A percentile compares a stretch with the other conserved stretches of the same genome.
Conservation (phyloP, 2,888 invertebrate genomes). For the Listrodromus nycthemerus region DNA sequence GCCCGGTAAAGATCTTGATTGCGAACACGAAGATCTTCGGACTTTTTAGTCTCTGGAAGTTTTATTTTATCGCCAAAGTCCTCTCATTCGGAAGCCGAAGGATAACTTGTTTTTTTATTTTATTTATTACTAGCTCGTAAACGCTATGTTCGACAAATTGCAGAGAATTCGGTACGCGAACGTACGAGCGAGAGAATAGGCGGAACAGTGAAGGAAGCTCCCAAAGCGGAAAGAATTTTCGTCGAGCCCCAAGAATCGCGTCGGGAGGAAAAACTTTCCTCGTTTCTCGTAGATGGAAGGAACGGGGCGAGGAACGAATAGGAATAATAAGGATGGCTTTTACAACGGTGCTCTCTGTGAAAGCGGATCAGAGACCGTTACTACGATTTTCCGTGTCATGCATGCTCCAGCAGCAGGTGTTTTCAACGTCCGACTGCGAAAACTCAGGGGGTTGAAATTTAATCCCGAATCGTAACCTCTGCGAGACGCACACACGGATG, state of each 20-base stretch:
- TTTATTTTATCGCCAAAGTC: conserved; percentile 35
- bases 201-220: conserved; percentile 2
- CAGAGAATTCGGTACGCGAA: conserved; percentile 33
- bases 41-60: conserved; percentile 4
- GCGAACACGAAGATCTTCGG: background rate
- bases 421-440: conserved; percentile 13
- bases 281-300: conserved; percentile 30
- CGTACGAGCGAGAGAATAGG: conserved; percentile 28
- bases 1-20: background rate
- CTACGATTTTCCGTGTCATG: conserved; percentile 17
- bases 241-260: conserved; percentile 24
- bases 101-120: conserved; percentile 9
- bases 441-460: conserved; percentile 34
- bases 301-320: background rate
- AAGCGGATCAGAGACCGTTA: conserved; percentile 14
- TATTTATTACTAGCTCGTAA: conserved; percentile 31
- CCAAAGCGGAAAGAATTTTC: conserved; percentile 24
- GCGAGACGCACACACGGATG: background rate
- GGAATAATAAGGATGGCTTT: conserved; percentile 33
- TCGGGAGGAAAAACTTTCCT: conserved; percentile 39
- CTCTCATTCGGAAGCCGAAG: background rate
- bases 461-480: conserved; percentile 24
- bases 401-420: conserved; percentile 35
- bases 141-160: conserved; percentile 26
- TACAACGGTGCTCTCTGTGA: conserved; percentile 5